Evolutionary conservation across 2,888 invertebrate species (phyloP).

Genomic region (Epicampocera succincta): DNA sequence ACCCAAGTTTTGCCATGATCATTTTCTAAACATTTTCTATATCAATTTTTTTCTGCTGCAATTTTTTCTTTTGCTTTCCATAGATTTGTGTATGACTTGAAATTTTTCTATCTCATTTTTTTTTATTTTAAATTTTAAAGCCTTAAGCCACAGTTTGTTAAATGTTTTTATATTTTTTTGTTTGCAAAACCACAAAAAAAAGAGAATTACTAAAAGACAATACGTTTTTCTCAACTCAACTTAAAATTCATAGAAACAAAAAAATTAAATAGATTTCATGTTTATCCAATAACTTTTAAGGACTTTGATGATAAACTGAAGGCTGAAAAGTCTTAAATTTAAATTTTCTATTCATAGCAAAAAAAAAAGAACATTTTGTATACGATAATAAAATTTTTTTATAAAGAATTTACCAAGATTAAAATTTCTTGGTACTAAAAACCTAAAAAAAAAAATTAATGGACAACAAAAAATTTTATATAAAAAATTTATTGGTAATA

Average conservation of each 20-base stretch:
- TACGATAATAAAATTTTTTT: too few species aligned
- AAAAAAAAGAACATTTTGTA: too few species aligned
- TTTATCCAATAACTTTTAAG: constrained; percentile 12
- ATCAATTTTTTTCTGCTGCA: background rate
- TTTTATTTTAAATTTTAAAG: constrained; percentile 43
- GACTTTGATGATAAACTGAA: constrained; percentile 16
- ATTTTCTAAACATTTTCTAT: constrained; percentile 32
- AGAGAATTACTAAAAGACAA: constrained; percentile 32
- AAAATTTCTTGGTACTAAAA: too few species aligned
- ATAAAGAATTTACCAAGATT: too few species aligned
- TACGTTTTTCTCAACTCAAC: constrained; percentile 51
- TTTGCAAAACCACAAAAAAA: constrained; percentile 1
- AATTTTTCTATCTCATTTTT: constrained; percentile 38
- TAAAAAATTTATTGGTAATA: too few species aligned
- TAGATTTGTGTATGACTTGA: constrained; percentile 23
- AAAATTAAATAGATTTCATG: background rate
- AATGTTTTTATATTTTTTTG: constrained; percentile 11
- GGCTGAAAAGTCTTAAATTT: too few species aligned
- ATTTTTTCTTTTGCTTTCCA: constrained; percentile 8
- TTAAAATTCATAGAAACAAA: constrained; percentile 22
- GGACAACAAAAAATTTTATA: too few species aligned
- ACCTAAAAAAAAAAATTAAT: too few species aligned
- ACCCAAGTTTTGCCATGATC: constrained; percentile 63
- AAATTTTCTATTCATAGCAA: too few species aligned
- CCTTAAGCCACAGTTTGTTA: constrained; percentile 58